Conservation (phyloP, 1,140 invertebrate genomes). For the Lucilia cuprina region DNA sequence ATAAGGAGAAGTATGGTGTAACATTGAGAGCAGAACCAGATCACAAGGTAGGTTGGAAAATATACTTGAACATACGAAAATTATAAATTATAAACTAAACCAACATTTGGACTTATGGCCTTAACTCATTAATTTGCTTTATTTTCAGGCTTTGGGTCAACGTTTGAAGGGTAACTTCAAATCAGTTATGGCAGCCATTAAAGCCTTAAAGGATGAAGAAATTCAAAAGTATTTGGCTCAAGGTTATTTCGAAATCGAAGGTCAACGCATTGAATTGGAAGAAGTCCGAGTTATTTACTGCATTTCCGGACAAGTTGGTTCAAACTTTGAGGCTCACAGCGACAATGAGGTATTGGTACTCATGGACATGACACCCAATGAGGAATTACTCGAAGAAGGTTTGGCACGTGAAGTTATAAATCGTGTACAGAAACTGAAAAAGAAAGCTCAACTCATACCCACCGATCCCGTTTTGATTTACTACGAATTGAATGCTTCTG, state of each 20-base stretch:
- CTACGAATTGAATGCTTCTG: conserved; percentile 68
- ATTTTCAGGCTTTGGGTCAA: conserved; percentile 73
- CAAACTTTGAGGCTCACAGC: conserved; percentile 87
- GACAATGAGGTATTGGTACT: conserved; percentile 86
- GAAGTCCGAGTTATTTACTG: conserved; percentile 90
- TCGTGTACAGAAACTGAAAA: conserved; percentile 95
- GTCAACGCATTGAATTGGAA: conserved; percentile 78
- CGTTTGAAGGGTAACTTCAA: conserved; percentile 91
- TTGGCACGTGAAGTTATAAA: conserved; percentile 94
- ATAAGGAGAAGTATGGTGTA: conserved; percentile 94
- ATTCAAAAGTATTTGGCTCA: conserved; percentile 78
- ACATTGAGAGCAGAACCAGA: conserved; percentile 93
- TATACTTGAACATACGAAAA: no score
- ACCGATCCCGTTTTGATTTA: conserved; percentile 89
- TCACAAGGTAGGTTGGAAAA: conserved; percentile 66
- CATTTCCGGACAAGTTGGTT: conserved; percentile 64
- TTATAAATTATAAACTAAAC: no score
- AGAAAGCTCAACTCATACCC: conserved; percentile 92
- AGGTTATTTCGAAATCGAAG: conserved; percentile 76
- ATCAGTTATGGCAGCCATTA: conserved; percentile 82
- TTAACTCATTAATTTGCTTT: not conserved
- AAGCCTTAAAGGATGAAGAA: conserved; percentile 79
- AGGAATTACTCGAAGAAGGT: conserved; percentile 91
- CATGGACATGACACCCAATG: conserved; percentile 81
- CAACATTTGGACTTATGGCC: no score